These are phyloP conservation scores for Toxonevra muliebris DNA, from an alignment of 2,888 invertebrate species.

Conservation along the genomic window DNA sequence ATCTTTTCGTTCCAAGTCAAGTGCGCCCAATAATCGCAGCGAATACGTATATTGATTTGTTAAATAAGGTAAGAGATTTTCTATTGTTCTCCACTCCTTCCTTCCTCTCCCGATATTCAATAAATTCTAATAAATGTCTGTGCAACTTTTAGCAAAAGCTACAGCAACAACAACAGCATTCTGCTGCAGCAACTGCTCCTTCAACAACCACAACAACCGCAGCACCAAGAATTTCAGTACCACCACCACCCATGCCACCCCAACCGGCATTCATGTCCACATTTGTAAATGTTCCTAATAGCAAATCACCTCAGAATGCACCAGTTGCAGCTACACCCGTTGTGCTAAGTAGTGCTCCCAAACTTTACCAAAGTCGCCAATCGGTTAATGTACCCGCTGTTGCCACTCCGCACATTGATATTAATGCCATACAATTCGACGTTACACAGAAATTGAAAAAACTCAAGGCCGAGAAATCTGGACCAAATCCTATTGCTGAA, in stretches of 20 bases:
- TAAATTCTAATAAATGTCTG: no score
- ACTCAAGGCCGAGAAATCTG: constrained; percentile 73
- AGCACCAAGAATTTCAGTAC: constrained; percentile 49
- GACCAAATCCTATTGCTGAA: constrained; percentile 71
- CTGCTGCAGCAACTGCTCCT: constrained; percentile 26
- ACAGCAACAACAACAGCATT: constrained; percentile 68
- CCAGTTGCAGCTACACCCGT: constrained; percentile 64
- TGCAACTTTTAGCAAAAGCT: constrained; percentile 74
- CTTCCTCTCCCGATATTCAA: no score
- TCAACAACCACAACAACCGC: constrained; percentile 46
- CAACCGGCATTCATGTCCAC: constrained; percentile 62
- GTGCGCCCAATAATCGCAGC: constrained; percentile 76
- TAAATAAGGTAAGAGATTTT: no score
- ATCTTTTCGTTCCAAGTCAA: constrained; percentile 66
- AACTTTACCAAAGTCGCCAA: constrained; percentile 72
- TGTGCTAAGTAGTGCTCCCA: constrained; percentile 76
- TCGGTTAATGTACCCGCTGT: constrained; percentile 60
- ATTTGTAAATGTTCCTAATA: constrained; percentile 56
- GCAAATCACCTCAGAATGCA: constrained; percentile 58
- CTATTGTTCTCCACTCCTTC: no score
- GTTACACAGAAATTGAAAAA: constrained; percentile 71
- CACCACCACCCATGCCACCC: constrained; percentile 62
- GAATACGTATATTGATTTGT: constrained; percentile 70
- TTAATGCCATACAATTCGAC: constrained; percentile 68
- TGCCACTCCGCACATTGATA: constrained; percentile 65